Conservation (phyloP, 2,113 vertebrate species). For the Dasyornis broadbenti region DNA sequence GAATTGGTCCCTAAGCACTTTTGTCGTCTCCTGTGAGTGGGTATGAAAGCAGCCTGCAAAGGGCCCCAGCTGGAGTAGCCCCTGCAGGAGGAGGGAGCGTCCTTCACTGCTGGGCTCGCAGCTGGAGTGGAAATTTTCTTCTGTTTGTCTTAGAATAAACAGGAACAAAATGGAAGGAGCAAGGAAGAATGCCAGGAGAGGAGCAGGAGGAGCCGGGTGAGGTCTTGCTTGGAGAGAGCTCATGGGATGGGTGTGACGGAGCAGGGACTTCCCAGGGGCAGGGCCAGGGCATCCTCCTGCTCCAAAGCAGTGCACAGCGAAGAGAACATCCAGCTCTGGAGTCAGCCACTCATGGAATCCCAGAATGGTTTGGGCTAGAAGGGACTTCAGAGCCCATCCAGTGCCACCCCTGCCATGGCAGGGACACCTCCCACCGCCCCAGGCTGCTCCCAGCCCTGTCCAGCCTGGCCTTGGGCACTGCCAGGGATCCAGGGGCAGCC, state of each 20-base stretch:
- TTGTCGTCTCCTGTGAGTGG: not conserved
- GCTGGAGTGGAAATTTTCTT: not conserved
- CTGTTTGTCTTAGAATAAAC: not conserved
- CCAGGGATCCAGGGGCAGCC: not conserved
- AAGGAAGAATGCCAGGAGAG: not conserved
- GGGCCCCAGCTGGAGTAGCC: not conserved
- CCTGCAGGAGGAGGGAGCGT: not conserved
- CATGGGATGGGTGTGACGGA: not conserved
- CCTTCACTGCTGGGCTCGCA: not conserved
- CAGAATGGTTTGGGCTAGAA: not conserved
- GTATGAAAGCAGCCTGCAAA: not conserved
- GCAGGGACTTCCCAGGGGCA: fast-evolving
- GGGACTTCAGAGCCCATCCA: fast-evolving
- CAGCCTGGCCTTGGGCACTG: not conserved
- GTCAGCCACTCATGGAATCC: not conserved
- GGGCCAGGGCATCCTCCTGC: not conserved
- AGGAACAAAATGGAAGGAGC: not conserved
- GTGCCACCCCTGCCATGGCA: not conserved
- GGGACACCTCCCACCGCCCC: not conserved
- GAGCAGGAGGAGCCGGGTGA: not conserved
- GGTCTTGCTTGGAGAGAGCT: fast-evolving
- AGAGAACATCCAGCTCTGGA: fast-evolving
- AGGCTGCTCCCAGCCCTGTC: not conserved
- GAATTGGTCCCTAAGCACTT: not conserved
- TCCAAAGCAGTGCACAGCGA: fast-evolving